Evolutionary conservation across 1,140 invertebrate genomes (phyloP).

Genomic region (Lepidurus arcticus): DNA sequence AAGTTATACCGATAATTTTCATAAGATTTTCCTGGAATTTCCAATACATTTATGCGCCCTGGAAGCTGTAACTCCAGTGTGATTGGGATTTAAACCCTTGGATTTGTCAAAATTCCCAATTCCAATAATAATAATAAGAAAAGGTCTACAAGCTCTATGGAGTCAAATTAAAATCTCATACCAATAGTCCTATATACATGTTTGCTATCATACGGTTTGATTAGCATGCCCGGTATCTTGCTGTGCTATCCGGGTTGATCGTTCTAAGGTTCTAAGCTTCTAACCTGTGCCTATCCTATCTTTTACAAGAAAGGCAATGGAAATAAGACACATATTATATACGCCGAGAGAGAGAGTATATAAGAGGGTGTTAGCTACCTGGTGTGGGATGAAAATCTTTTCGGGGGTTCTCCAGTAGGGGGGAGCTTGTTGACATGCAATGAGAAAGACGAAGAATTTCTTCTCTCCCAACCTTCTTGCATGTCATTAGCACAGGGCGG

Average conservation of each 20-base stretch:
- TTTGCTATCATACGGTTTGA: too few species aligned
- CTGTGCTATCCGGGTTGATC: conserved; percentile 17
- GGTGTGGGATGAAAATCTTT: conserved; percentile 8
- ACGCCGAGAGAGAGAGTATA: background rate
- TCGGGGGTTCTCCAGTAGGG: background rate
- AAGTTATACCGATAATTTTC: too few species aligned
- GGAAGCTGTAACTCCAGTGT: too few species aligned
- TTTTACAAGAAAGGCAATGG: background rate
- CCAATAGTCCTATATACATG: too few species aligned
- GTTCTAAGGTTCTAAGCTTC: background rate
- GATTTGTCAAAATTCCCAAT: too few species aligned
- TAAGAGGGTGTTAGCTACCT: conserved; percentile 1
- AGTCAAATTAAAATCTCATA: too few species aligned
- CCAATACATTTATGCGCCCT: too few species aligned
- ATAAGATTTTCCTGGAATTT: too few species aligned
- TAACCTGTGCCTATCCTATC: background rate
- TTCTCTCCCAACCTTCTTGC: background rate
- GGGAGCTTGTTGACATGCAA: conserved; percentile 21
- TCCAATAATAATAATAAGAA: too few species aligned
- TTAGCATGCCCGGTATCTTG: background rate
- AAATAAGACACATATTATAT: background rate
- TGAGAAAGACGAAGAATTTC: conserved; percentile 16
- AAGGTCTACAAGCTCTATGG: too few species aligned
- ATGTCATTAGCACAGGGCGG: conserved; percentile 20
- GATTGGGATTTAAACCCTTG: too few species aligned